phyloP scores from a whole-genome alignment of 2,113 vertebrate genomes.

The Ammospiza caudacuta region DNA sequence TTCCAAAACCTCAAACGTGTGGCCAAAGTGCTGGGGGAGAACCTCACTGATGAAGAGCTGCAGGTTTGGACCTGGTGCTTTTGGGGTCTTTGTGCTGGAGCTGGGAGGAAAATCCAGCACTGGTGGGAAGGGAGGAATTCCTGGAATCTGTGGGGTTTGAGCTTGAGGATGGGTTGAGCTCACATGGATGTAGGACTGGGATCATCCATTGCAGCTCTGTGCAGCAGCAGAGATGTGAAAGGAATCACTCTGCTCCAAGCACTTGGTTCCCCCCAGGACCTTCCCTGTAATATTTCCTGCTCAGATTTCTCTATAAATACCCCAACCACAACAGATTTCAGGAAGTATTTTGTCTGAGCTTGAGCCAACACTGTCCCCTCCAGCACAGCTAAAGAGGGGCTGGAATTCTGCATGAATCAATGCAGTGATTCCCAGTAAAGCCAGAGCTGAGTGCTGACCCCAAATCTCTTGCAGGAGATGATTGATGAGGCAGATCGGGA shows the following conservation, averaged over 20 bases:
- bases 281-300: background rate
- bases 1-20: slow-evolving; percentile 93
- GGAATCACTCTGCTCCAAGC: background rate
- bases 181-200: fast-evolving
- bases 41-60: slow-evolving; percentile 92
- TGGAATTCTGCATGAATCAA: background rate
- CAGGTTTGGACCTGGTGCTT: slow-evolving; percentile 79
- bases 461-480: slow-evolving; percentile 84
- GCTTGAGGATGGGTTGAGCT: background rate
- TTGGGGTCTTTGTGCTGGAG: background rate
- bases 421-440: fast-evolving
- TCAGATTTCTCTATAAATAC: background rate
- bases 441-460: background rate
- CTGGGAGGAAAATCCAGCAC: background rate
- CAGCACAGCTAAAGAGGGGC: background rate
- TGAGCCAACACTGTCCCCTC: background rate
- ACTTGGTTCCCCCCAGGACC: background rate
- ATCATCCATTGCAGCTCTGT: too few relatives aligned
- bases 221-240: background rate
- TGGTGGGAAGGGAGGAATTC: background rate
- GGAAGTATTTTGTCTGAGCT: background rate
- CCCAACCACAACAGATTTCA: background rate
- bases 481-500: slow-evolving; percentile 92
- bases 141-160: background rate
- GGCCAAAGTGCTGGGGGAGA: slow-evolving; percentile 91